Base-by-base conservation (phyloP, 1,140 invertebrate species). In the Rhopalosiphum padi region DNA sequence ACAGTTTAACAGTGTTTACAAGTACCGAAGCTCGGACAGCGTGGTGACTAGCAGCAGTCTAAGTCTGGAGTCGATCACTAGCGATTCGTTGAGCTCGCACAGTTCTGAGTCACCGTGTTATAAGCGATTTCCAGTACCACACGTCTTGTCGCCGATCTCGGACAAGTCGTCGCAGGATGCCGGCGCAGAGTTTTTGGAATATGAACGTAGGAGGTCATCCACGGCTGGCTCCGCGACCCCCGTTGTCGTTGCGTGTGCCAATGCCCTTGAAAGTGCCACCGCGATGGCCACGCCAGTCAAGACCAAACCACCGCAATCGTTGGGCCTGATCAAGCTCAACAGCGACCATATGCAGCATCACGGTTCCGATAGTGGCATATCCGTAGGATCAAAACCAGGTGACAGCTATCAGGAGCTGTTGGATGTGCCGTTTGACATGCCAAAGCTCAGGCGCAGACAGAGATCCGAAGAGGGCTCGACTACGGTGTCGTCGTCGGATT, bases 381-480 rank as follows among this genome's bases (percentile, higher is more conserved):
- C 97, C 18, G 96, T 98, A 93, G 97, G 98, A 94, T 94, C 89
- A 35, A 88, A 87, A 87, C 94, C 88, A 4, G 90, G 88, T 5
- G 93, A 90, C 43, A 91, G 55, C 7, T 86, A 91, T 1, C 46
- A 86, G 53, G 97, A 97, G 94, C 95, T 97, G 51, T 96, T 96
- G 37, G 97, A 98, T 95, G 96, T 98, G 93, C 98, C 98, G 0
- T 98, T 98, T 94, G 98, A 98, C 94, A 98, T 98, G 97, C 98
- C 98, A n/a, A 98, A 98, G 95, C 95, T 98, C 91, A 95, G 97
- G 85, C 96, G 98, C 87, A 96, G 97, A 95, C 94, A 93, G 48
- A 53, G 77, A 35, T 82, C 21, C 43, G 68, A 92, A 94, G 93
- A 77, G 30, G 60, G 60, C 60, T n/a, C 30, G 30, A 85, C 68